Conservation (phyloP, 2,797 vertebrate species). For the Cyclopterus lumpus region DNA sequence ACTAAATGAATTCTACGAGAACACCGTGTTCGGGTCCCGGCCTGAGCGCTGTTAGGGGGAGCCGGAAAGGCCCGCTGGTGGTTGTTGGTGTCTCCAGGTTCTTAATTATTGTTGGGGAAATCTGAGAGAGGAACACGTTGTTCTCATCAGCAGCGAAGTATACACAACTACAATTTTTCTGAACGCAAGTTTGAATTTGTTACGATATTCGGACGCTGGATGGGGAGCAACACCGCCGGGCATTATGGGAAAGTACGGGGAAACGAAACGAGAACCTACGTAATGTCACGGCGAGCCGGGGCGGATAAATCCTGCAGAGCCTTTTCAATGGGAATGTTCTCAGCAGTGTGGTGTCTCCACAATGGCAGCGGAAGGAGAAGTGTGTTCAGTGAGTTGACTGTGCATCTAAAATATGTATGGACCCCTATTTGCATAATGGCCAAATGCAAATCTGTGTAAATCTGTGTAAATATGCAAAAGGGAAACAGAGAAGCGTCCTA, state of each 20-base stretch:
- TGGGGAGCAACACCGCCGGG: background rate
- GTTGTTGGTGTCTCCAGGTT: constrained; percentile 32
- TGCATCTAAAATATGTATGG: background rate
- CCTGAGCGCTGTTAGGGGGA: constrained; percentile 16
- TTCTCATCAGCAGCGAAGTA: constrained; percentile 2
- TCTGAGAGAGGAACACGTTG: constrained; percentile 27
- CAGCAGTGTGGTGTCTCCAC: background rate
- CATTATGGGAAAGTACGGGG: constrained; percentile 53
- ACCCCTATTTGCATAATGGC: background rate
- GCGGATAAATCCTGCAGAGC: constrained; percentile 19
- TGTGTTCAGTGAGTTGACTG: background rate
- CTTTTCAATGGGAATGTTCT: constrained; percentile 1
- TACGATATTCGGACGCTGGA: constrained; percentile 2
- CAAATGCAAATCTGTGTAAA: background rate
- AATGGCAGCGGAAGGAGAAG: background rate
- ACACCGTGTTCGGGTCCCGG: constrained; percentile 31
- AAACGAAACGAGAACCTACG: constrained; percentile 31
- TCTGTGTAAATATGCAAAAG: constrained; percentile 8
- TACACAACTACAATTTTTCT: background rate
- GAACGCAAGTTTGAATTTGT: background rate
- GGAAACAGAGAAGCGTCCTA: background rate
- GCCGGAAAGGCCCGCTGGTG: constrained; percentile 12
- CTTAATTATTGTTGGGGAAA: constrained; percentile 37
- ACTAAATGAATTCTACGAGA: constrained; percentile 41
- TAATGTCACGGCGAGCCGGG: constrained; percentile 23